Base-by-base conservation (phyloP, 2,797 vertebrate species). In the Sebastes cheni region DNA sequence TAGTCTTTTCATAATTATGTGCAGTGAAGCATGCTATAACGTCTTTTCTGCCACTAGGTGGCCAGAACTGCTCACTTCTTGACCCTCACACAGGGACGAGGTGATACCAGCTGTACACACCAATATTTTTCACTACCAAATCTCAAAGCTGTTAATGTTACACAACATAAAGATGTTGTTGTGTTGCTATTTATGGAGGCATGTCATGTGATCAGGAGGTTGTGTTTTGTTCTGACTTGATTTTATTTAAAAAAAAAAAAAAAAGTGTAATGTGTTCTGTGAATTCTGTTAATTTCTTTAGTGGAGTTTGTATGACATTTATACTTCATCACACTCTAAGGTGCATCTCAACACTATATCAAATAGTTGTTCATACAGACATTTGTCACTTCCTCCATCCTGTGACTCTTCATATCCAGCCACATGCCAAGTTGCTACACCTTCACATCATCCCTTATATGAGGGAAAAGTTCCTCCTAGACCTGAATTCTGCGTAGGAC, bases 1-100 rank as follows among this genome's bases (percentile, higher is more conserved):
- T 32, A 11, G n/a, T 56, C 60, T 66, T 67, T 29, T 3, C 25
- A 14, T 11, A 18, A 4, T 13, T 14, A 1, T 67, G 18, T 80
- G 60, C 56, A 76, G 12, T 71, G 42, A 27, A 54, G 23, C 23
- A 22, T 65, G 27, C 3, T 59, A 2, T 71, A 16, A 25, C 13
- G 2, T 8, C 23, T 50, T 61, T 23, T 65, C 22, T 59, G 68
- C 92, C 93, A 92, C 92, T 84, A 92, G 93, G 88, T 77, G 93
- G 91, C 90, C 88, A 85, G 79, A 77, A 73, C 27, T 36, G 58
- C 22, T 81, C 74, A 58, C 39, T 71, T 66, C 46, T 52, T 80
- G 62, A 76, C 64, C 61, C 14, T 61, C 11, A 54, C 36, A 14
- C 13, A 6, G 2, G 36, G 30, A 30, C 34, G 8, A 8, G 61